Percentiles rank a stretch among this genome's conserved stretches.
phyloP scores from a whole-genome alignment of 2,888 invertebrate genomes.

The Xestoiulus laeticollis region DNA sequence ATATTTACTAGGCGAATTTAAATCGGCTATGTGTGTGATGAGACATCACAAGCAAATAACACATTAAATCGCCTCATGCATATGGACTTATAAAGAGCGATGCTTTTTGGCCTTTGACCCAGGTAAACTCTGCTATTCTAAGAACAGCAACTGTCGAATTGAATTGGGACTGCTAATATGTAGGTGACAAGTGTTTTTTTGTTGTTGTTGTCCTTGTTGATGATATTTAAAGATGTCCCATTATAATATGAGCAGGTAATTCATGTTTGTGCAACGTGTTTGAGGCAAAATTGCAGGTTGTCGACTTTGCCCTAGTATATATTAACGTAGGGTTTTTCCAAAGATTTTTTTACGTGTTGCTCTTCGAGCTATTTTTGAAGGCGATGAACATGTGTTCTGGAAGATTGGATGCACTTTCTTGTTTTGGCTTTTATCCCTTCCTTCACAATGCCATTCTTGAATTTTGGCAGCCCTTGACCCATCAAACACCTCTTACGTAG shows the following conservation, averaged over 20 bases:
- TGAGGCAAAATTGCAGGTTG: conserved; percentile 39
- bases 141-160: neutral
- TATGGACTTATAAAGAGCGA: neutral
- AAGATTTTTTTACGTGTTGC: neutral
- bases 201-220: neutral
- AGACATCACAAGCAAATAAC: neutral
- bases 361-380: neutral
- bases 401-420: neutral
- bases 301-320: conserved; percentile 5
- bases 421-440: neutral
- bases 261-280: neutral
- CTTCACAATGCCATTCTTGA: conserved; percentile 3
- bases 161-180: neutral
- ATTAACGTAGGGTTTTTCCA: conserved; percentile 29
- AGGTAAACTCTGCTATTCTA: neutral
- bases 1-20: neutral
- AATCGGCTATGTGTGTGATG: neutral
- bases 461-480: conserved; percentile 41
- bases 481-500: neutral
- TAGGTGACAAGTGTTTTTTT: neutral
- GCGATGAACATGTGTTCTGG: neutral
- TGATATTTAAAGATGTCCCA: neutral
- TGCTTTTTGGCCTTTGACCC: neutral
- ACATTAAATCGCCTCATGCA: neutral
- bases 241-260: neutral